Percentiles rank a stretch among this genome's conserved stretches.
Conservation (phyloP, 1,140 invertebrate species). For the Sitobion miscanthi region DNA sequence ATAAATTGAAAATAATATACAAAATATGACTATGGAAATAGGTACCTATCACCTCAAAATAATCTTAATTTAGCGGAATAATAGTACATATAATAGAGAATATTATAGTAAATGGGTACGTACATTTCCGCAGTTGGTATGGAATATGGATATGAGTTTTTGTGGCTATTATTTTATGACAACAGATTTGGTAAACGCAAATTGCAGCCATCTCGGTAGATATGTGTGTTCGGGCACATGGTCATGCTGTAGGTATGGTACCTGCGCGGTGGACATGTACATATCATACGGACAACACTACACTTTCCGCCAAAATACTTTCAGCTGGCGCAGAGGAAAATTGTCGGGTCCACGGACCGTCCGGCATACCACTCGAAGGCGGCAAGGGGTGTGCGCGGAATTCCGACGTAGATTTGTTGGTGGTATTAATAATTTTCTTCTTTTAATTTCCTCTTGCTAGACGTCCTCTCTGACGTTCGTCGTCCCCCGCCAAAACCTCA, state of each 20-base stretch:
- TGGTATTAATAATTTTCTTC: conserved; percentile 51
- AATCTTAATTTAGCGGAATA: not conserved
- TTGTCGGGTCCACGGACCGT: not conserved
- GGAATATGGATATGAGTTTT: not conserved
- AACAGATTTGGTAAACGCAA: not conserved
- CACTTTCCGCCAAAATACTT: not conserved
- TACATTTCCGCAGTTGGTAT: no score
- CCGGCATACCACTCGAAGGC: not conserved
- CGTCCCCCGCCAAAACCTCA: not conserved
- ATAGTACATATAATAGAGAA: not conserved
- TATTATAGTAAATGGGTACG: no score
- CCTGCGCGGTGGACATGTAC: not conserved
- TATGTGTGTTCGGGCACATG: not conserved
- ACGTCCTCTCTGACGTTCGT: not conserved
- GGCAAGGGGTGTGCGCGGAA: not conserved
- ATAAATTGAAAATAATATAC: no score
- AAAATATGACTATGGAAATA: no score
- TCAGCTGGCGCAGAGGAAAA: not conserved
- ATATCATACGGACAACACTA: not conserved
- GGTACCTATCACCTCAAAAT: not conserved
- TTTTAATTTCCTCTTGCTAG: conserved; percentile 40
- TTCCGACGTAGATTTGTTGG: conserved; percentile 50
- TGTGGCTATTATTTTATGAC: not conserved
- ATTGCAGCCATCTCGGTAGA: not conserved
- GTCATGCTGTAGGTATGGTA: not conserved